phyloP scores from a whole-genome alignment of 2,888 invertebrate genomes.

The Clistopyga incitator region DNA sequence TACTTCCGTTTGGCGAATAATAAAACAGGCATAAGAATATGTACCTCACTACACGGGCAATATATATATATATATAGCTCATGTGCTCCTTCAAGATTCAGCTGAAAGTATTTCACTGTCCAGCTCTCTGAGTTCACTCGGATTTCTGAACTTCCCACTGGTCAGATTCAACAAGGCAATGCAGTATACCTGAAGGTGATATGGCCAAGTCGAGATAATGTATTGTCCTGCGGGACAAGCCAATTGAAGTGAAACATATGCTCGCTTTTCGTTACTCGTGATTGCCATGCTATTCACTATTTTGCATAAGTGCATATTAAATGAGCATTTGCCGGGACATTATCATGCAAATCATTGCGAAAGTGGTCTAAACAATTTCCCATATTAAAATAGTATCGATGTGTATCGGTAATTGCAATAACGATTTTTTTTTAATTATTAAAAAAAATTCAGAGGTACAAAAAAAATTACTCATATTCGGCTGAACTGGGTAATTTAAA shows the following conservation, averaged over 20 bases:
- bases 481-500: no score
- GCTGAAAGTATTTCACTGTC: constrained; percentile 43
- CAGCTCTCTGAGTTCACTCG: constrained; percentile 35
- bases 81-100: constrained; percentile 27
- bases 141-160: constrained; percentile 46
- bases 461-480: no score
- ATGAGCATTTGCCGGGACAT: no score
- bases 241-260: not conserved
- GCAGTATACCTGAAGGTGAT: not conserved
- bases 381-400: no score
- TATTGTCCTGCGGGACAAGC: not conserved
- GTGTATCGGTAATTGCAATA: no score
- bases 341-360: no score
- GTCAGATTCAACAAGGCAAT: not conserved
- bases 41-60: not conserved
- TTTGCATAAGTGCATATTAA: not conserved
- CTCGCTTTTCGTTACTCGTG: not conserved
- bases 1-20: constrained; percentile 48
- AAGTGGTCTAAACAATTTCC: no score
- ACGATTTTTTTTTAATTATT: no score
- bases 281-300: constrained; percentile 4
- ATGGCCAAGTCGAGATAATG: not conserved
- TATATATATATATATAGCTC: not conserved
- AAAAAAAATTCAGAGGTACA: no score
- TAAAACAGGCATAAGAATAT: not conserved